A percentile compares a stretch with the other conserved stretches of the same genome.
phyloP scores from a whole-genome alignment of 2,888 invertebrate species.

The Andrena minutula region DNA sequence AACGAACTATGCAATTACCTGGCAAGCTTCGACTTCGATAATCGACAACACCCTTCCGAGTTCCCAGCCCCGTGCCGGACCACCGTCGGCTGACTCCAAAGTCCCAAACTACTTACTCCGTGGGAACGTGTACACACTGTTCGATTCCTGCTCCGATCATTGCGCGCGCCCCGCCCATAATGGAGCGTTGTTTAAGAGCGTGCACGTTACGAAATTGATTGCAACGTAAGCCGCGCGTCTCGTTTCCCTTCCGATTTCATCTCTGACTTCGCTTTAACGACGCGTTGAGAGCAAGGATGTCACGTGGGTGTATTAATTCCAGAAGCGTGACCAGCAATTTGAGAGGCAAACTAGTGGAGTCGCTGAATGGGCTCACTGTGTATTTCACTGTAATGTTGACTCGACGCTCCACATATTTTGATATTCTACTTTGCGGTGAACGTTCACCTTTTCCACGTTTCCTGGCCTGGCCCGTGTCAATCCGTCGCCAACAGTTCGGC shows the following conservation, averaged over 20 bases:
- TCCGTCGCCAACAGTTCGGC: slow-evolving; percentile 42
- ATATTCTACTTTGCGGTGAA: background rate
- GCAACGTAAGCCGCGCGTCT: slow-evolving; percentile 6
- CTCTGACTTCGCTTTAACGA: background rate
- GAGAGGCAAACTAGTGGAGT: too few relatives aligned
- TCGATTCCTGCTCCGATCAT: slow-evolving; percentile 65
- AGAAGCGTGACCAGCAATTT: too few relatives aligned
- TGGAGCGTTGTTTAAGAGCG: slow-evolving; percentile 49
- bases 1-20: slow-evolving; percentile 75
- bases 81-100: slow-evolving; percentile 59
- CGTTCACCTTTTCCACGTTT: background rate
- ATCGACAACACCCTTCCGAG: slow-evolving; percentile 71
- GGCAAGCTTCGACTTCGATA: slow-evolving; percentile 72
- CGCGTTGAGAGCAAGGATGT: too few relatives aligned
- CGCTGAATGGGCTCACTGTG: too few relatives aligned
- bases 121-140: slow-evolving; percentile 67
- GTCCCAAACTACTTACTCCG: slow-evolving; percentile 68
- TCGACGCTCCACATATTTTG: too few relatives aligned
- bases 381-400: too few relatives aligned
- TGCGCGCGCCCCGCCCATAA: slow-evolving; percentile 49
- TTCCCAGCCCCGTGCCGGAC: slow-evolving; percentile 59
- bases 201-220: slow-evolving; percentile 37
- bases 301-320: too few relatives aligned
- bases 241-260: slow-evolving; percentile 3
- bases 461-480: slow-evolving; percentile 5